Conservation (phyloP, 1,140 invertebrate genomes). For the Wasmannia auropunctata region DNA sequence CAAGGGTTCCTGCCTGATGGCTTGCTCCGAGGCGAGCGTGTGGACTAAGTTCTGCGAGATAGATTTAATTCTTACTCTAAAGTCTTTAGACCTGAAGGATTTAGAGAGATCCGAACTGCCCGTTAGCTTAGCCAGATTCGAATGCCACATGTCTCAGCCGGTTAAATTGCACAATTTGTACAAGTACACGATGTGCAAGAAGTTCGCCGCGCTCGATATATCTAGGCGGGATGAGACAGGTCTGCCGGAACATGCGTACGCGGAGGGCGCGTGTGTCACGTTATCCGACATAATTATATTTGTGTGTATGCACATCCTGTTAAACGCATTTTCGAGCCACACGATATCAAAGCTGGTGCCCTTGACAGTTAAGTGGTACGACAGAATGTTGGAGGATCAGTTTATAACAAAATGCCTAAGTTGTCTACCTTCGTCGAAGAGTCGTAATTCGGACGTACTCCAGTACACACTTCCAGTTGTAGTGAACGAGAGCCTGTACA, state of each 20-base stretch:
- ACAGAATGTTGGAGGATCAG: constrained; percentile 82
- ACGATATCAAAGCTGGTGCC: constrained; percentile 87
- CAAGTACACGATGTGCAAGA: constrained; percentile 89
- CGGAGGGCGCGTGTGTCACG: constrained; percentile 93
- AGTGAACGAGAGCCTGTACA: constrained; percentile 89
- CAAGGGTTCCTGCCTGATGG: constrained; percentile 90
- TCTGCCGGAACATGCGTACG: constrained; percentile 89
- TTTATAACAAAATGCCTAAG: constrained; percentile 76
- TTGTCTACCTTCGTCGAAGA: constrained; percentile 63
- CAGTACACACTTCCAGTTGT: constrained; percentile 74
- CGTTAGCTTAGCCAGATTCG: constrained; percentile 90
- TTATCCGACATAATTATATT: constrained; percentile 94
- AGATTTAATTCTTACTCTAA: constrained; percentile 88
- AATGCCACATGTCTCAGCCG: constrained; percentile 94
- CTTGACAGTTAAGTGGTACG: constrained; percentile 89
- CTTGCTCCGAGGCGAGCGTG: constrained; percentile 93
- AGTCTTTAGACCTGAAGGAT: constrained; percentile 69
- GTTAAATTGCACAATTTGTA: constrained; percentile 94
- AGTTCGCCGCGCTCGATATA: constrained; percentile 73
- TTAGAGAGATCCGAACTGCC: constrained; percentile 84
- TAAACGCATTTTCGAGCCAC: constrained; percentile 84
- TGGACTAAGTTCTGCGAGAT: constrained; percentile 98
- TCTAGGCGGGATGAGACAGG: constrained; percentile 55
- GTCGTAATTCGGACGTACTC: not conserved
- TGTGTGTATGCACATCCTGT: constrained; percentile 89